A percentile compares a stretch with the other conserved stretches of the same genome.
Conservation (phyloP, 2,113 vertebrate species). For the Pomatorhinus ruficollis region DNA sequence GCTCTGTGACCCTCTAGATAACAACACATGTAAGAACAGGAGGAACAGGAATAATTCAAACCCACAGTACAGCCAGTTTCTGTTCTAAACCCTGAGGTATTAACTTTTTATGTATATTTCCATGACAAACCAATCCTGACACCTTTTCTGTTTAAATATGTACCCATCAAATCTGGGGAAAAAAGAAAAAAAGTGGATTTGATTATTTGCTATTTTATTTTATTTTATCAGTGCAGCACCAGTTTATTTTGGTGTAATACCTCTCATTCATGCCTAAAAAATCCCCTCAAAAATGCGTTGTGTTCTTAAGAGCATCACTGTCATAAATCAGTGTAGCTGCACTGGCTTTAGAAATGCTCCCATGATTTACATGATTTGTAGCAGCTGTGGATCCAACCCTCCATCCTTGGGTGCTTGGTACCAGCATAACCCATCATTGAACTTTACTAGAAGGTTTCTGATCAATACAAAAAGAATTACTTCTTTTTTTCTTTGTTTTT, state of each 20-base stretch:
- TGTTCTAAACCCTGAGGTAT: background rate
- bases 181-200: background rate
- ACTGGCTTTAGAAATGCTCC: background rate
- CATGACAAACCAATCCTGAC: background rate
- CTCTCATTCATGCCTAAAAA: background rate
- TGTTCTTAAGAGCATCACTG: background rate
- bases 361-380: background rate
- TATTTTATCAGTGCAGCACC: background rate
- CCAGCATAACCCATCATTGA: background rate
- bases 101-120: background rate
- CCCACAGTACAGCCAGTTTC: background rate
- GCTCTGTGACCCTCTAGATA: background rate
- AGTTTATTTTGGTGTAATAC: background rate
- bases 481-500: background rate
- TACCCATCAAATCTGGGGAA: background rate
- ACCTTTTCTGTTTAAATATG: background rate
- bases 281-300: rapidly evolving
- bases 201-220: background rate
- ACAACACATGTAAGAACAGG: background rate
- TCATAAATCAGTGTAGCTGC: background rate
- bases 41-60: background rate
- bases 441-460: background rate
- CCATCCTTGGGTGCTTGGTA: background rate
- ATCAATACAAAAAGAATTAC: background rate
- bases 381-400: background rate